phyloP scores from a whole-genome alignment of 2,888 invertebrate species.

The Tubulanus polymorphus region DNA sequence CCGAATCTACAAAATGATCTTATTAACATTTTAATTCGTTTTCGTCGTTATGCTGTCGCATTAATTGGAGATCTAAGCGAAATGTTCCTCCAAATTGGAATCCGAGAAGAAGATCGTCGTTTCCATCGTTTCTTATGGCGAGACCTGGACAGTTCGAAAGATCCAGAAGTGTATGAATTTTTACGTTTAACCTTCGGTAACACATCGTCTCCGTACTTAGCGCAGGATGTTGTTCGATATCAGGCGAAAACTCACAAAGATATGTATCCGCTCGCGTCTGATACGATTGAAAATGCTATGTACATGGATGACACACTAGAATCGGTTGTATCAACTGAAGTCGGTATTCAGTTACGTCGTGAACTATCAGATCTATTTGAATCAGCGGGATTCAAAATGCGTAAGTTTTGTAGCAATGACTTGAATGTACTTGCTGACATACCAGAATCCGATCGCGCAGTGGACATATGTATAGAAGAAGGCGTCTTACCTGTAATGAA shows the following conservation, averaged over 20 bases:
- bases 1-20: conserved; percentile 11
- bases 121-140: conserved; percentile 14
- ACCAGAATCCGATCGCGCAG: neutral
- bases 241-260: conserved; percentile 7
- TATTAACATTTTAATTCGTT: conserved; percentile 8
- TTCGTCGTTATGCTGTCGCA: conserved; percentile 6
- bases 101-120: conserved; percentile 6
- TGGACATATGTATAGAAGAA: conserved; percentile 4
- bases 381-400: neutral
- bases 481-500: neutral
- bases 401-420: neutral
- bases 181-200: conserved; percentile 10
- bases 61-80: conserved; percentile 10
- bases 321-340: neutral
- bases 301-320: conserved; percentile 16
- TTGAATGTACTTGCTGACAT: neutral
- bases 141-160: conserved; percentile 1
- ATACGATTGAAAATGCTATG: conserved; percentile 8
- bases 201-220: conserved; percentile 10
- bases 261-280: conserved; percentile 9
- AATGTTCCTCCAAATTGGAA: conserved; percentile 12
- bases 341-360: conserved; percentile 4
- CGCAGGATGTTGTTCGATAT: conserved; percentile 9
- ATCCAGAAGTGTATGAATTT: conserved; percentile 10
- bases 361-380: neutral